These are phyloP conservation scores for Sympetrum striolatum DNA, from an alignment of 2,888 invertebrate genomes.

Conservation along the genomic window DNA sequence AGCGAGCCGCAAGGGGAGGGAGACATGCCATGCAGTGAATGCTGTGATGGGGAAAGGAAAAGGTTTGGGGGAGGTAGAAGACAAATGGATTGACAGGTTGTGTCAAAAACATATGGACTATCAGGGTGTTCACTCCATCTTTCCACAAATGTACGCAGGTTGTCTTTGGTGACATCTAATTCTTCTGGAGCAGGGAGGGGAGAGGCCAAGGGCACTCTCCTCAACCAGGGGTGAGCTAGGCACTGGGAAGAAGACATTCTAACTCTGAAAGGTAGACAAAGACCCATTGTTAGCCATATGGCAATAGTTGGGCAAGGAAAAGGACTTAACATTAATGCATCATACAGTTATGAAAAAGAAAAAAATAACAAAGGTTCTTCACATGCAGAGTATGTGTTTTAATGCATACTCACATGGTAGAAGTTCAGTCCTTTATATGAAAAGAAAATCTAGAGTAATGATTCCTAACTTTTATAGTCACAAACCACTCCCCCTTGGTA, in stretches of 20 bases:
- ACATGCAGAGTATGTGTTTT: background rate
- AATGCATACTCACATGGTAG: background rate
- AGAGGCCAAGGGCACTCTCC: conserved; percentile 61
- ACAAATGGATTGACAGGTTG: conserved; percentile 56
- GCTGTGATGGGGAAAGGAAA: conserved; percentile 57
- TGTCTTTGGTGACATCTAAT: conserved; percentile 71
- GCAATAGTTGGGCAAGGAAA: background rate
- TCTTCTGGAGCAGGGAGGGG: conserved; percentile 55
- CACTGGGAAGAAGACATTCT: conserved; percentile 85
- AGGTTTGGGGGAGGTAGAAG: conserved; percentile 59
- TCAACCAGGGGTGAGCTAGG: conserved; percentile 87
- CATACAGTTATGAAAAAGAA: background rate
- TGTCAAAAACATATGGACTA: conserved; percentile 84
- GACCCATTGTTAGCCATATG: conserved; percentile 51
- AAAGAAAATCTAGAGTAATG: background rate
- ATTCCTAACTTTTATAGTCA: too few relatives aligned
- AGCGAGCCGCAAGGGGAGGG: conserved; percentile 82
- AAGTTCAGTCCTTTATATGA: background rate
- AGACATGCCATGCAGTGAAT: conserved; percentile 71
- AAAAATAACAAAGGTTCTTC: background rate
- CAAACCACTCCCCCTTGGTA: too few relatives aligned
- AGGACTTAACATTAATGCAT: background rate
- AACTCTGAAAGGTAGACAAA: conserved; percentile 67
- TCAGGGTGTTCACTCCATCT: conserved; percentile 89
- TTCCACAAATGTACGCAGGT: conserved; percentile 82